Percentiles rank a stretch among this genome's conserved stretches.
Conservation (phyloP, 2,113 vertebrate genomes). For the Balaenoptera acutorostrata region DNA sequence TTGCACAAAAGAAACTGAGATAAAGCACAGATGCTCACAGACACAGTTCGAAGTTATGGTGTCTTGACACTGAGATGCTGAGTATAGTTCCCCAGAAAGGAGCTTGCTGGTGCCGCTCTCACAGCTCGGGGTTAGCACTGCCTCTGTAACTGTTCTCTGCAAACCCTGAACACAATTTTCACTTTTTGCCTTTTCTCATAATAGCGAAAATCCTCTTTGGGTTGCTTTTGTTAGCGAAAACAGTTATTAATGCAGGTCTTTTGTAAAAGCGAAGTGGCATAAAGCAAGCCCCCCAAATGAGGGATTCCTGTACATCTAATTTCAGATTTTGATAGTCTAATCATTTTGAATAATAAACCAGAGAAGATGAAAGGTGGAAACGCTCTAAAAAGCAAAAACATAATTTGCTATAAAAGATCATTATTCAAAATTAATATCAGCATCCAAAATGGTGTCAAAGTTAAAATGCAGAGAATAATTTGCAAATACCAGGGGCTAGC, state of each 20-base stretch:
- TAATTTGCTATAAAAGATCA: background rate
- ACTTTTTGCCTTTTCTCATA: background rate
- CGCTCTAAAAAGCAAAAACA: background rate
- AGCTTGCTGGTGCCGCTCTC: background rate
- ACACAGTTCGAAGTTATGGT: background rate
- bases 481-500: background rate
- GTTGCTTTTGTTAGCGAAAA: background rate
- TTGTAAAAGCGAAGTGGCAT: background rate
- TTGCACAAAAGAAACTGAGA: background rate
- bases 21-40: background rate
- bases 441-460: background rate
- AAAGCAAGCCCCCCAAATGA: background rate
- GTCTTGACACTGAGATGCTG: too few species aligned
- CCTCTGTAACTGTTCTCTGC: background rate
- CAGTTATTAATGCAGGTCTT: background rate
- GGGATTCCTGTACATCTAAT: background rate
- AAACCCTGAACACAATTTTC: background rate
- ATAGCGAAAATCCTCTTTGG: background rate
- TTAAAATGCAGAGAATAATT: background rate
- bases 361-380: background rate
- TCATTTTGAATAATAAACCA: background rate
- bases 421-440: background rate
- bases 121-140: fast-evolving
- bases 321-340: background rate
- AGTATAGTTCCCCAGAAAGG: background rate